Base-by-base conservation (phyloP, 2,797 vertebrate species). In the Acropternis orthonyx region DNA sequence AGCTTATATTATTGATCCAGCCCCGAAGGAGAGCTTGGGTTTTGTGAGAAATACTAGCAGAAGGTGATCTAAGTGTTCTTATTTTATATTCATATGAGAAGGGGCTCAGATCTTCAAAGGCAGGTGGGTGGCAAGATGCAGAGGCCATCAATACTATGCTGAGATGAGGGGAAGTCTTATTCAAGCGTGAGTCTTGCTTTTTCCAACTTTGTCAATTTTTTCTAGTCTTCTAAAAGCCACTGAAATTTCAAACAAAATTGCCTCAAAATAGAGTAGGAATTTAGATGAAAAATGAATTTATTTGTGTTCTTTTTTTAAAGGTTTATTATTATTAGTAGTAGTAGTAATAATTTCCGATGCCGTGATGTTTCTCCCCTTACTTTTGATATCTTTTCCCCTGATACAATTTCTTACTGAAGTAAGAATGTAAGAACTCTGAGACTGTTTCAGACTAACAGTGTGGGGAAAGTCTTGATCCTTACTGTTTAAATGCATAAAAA, bases 291-390 rank as follows among this genome's bases (percentile, higher is more conserved):
- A 75, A 52, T 2, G 0, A 56, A n/a, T 67, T 58, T n/a, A 24
- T 74, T 68, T 54, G 8, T 26, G 2, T 34, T 9, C 2, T 55
- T 69, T 65, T 36, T 1, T 0, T 48, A 58, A 21, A 4, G 7
- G 30, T 61, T 37, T 51, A 59, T 41, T 10, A 18, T 30, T 10
- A 26, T 23, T 22, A 59, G 20, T 2, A 71, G 21, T 61, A 63
- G 19, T 22, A 59, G 20, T 2, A 71, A 23, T 61, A 63, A 21
- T 91, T 87, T 67, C 26, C 75, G 34, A 81, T 63, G 6, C 34
- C 44, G 19, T 24, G 22, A 39, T 59, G 12, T 34, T 87, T 68
- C n/a, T 59, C 12, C 5, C 12, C 9, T 66, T 61, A 4, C 6
- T 76, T 71, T 59, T 2, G 0, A 23, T 79, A 6, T 32, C 5